phyloP scores from a whole-genome alignment of 2,113 vertebrate genomes.

The Drymodes brunneopygia region DNA sequence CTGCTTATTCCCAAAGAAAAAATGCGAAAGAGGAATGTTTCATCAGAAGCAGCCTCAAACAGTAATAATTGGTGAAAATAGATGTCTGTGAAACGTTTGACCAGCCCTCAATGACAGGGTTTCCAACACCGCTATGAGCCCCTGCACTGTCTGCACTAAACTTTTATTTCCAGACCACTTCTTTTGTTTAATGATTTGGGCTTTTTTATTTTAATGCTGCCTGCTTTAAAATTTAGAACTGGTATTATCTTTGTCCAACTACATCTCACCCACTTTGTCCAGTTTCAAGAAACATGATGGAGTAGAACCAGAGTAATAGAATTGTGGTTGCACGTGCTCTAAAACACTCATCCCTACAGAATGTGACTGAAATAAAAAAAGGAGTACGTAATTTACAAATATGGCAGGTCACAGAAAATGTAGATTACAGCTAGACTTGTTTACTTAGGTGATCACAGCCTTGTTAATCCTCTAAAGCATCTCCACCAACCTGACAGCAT shows the following conservation, averaged over 20 bases:
- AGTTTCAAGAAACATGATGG: neutral
- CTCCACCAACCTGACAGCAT: neutral
- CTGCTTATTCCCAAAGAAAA: neutral
- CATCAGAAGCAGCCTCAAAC: neutral
- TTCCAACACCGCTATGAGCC: neutral
- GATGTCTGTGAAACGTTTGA: neutral
- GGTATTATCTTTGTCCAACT: neutral
- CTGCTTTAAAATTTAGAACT: neutral
- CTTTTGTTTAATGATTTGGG: neutral
- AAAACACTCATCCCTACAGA: neutral
- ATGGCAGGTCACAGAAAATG: neutral
- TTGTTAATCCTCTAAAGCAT: neutral
- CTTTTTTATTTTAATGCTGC: neutral
- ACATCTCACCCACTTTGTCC: neutral
- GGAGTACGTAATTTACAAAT: neutral
- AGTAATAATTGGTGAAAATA: neutral
- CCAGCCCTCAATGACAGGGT: neutral
- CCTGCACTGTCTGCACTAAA: neutral
- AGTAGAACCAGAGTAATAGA: neutral
- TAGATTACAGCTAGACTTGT: neutral
- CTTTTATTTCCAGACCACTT: neutral
- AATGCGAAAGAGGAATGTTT: neutral
- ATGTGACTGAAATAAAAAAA: neutral
- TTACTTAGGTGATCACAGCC: neutral
- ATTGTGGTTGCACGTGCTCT: neutral